These are phyloP conservation scores for Unio delphinus DNA, from an alignment of 2,888 invertebrate genomes.

Conservation along the genomic window DNA sequence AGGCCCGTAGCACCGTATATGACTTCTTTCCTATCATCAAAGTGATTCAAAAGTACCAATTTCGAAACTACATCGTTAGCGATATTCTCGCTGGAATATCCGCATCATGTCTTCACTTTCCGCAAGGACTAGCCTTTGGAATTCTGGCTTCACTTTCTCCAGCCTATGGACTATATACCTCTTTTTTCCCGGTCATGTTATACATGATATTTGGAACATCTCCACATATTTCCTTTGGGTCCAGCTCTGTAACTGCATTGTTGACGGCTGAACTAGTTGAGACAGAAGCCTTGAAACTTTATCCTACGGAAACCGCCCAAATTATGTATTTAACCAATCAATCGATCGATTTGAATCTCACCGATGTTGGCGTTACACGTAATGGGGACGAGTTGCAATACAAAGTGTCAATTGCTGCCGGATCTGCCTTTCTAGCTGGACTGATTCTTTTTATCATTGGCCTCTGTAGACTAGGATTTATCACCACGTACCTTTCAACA, in stretches of 20 bases:
- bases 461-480: conserved; percentile 40
- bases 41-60: conserved; percentile 39
- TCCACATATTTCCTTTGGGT: conserved; percentile 57
- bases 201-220: conserved; percentile 61
- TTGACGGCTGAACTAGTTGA: conserved; percentile 55
- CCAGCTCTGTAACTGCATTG: conserved; percentile 60
- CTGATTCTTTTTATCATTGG: conserved; percentile 47
- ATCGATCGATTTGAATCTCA: not conserved
- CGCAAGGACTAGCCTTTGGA: conserved; percentile 64
- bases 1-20: too few relatives aligned
- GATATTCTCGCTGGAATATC: conserved; percentile 60
- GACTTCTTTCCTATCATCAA: conserved; percentile 30
- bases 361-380: not conserved
- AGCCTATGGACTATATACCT: conserved; percentile 55
- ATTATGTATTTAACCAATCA: not conserved
- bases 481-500: conserved; percentile 51
- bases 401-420: conserved; percentile 45
- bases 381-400: conserved; percentile 20
- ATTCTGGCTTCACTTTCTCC: conserved; percentile 56
- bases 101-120: conserved; percentile 62
- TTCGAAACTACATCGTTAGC: conserved; percentile 40
- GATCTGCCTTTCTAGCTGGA: conserved; percentile 44
- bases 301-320: conserved; percentile 1
- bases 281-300: conserved; percentile 16
- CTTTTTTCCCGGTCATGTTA: conserved; percentile 58